Conservation (phyloP, 2,797 vertebrate genomes). For the Allobates femoralis region DNA sequence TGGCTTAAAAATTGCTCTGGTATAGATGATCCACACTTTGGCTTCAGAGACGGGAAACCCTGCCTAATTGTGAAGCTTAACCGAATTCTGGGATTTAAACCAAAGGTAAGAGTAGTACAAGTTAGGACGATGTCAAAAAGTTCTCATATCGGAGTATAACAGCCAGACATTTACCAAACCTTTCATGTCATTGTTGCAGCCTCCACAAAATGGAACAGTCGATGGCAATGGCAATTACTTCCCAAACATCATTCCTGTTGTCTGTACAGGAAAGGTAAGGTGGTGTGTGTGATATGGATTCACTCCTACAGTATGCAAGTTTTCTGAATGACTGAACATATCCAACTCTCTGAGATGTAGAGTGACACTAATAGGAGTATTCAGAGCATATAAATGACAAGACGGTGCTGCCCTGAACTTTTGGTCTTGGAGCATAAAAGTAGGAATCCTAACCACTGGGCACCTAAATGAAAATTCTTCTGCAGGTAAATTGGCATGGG, state of each 20-base stretch:
- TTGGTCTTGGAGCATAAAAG: background rate
- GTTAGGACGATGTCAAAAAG: background rate
- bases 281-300: too few species aligned
- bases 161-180: background rate
- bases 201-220: constrained; percentile 72
- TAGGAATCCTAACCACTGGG: background rate
- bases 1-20: constrained; percentile 87
- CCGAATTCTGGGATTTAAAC: constrained; percentile 90
- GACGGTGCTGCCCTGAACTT: too few species aligned
- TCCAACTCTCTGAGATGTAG: background rate
- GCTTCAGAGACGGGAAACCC: constrained; percentile 85
- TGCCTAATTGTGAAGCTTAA: constrained; percentile 95
- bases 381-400: background rate
- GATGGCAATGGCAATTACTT: constrained; percentile 23
- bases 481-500: too few species aligned
- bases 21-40: constrained; percentile 70
- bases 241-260: constrained; percentile 82
- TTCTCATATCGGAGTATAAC: background rate
- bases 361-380: background rate
- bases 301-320: too few species aligned
- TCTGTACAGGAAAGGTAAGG: constrained; percentile 87
- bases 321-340: too few species aligned
- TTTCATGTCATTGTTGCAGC: constrained; percentile 71
- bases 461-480: background rate
- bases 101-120: constrained; percentile 77